Base-by-base conservation (phyloP, 2,888 invertebrate species). In the Mythimna vitellina region DNA sequence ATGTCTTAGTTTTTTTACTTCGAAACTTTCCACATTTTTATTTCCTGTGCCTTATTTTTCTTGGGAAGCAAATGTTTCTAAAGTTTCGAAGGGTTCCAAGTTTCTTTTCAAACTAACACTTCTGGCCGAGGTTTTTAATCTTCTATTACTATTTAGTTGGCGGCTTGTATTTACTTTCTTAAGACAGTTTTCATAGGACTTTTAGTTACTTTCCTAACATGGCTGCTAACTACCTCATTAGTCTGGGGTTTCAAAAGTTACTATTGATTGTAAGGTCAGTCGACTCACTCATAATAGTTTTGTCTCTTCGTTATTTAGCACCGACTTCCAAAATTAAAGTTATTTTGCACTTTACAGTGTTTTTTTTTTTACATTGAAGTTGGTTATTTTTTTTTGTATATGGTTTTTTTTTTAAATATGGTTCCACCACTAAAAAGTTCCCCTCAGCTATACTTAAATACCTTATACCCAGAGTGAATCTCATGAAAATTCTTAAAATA, bases 21-120 rank as follows among this genome's bases (percentile, higher is more conserved):
- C 62, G 53, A 70, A 83, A 80, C 72, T 83, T 80, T 64, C 20
- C 35, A 63, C 62, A 54, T 72, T 76, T 68, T 70, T 79, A 51
- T 63, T 74, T 70, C 49, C 46, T 32, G 32, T 10, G 61, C 81
- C 72, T 80, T 80, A 72, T 75, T 83, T 81, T 72, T 83, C 76
- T 83, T 75, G 10, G 10, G 63, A 65, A 81, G 84, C 65, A 51
- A 81, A 83, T 80, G 72, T 80, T 80, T 58, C 49, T 57, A 29
- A 62, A 70, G 63, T 68, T 56, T 29, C 61, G 29, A 80, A 70
- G 70, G 73, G 69, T 69, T 71, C 51, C 65, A 67, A 80, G 72
- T 72, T 80, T 68, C 66, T 82, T 73, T 53, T 60, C 54, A 42
- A 82, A 82, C 65, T 73, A 82, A 82, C 73, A 70, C 80, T 66